phyloP scores from a whole-genome alignment of 2,888 invertebrate species.

The Alcis repandata region DNA sequence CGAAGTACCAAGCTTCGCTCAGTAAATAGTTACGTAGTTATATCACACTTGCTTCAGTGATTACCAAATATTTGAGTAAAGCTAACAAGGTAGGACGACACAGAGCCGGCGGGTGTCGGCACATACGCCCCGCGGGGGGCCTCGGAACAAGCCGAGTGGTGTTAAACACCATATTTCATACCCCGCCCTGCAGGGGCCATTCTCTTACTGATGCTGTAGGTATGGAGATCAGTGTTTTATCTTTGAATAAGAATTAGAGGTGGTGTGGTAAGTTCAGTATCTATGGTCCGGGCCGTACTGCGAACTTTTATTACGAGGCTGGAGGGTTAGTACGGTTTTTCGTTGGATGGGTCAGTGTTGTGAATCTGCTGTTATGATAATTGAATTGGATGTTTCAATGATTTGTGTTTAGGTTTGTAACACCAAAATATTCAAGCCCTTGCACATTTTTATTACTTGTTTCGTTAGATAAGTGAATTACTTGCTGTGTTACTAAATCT shows the following conservation, averaged over 20 bases:
- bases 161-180: constrained; percentile 84
- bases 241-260: no score
- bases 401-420: neutral
- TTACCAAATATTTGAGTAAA: constrained; percentile 43
- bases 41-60: constrained; percentile 17
- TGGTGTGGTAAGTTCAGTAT: no score
- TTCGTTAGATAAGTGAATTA: no score
- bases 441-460: no score
- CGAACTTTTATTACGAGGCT: no score
- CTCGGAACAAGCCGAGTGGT: constrained; percentile 74
- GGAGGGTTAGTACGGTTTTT: no score
- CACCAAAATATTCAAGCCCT: no score
- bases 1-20: no score
- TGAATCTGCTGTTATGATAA: no score
- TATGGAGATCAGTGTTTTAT: constrained; percentile 20
- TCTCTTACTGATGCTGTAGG: constrained; percentile 57
- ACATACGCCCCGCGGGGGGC: constrained; percentile 65
- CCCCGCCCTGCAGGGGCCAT: constrained; percentile 71
- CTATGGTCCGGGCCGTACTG: no score
- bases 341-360: no score
- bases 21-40: constrained; percentile 8
- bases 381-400: neutral
- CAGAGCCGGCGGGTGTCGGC: constrained; percentile 45
- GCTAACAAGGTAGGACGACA: constrained; percentile 34
- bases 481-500: no score